Conservation (phyloP, 2,113 vertebrate species). For the Sorex fumeus region DNA sequence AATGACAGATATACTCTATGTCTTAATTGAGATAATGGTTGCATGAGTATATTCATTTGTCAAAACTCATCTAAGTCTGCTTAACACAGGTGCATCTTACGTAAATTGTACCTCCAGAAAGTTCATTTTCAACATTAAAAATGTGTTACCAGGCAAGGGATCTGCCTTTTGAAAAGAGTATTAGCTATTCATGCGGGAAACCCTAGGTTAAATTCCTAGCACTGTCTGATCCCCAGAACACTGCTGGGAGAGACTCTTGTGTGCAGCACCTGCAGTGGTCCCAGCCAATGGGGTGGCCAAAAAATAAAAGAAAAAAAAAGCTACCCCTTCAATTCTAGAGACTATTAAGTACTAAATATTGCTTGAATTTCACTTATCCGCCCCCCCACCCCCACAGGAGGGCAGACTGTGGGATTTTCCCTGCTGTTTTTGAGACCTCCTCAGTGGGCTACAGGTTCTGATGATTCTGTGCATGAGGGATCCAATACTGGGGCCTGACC, state of each 20-base stretch:
- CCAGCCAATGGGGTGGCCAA: no score
- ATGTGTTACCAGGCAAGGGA: not conserved
- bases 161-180: no score
- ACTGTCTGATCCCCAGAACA: no score
- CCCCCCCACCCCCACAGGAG: not conserved
- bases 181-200: no score
- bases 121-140: conserved; percentile 61
- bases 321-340: conserved; percentile 24
- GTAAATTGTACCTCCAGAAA: conserved; percentile 34
- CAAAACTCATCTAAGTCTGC: conserved; percentile 6
- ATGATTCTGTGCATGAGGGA: no score
- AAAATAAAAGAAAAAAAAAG: not conserved
- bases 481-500: no score
- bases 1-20: not conserved
- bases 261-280: no score
- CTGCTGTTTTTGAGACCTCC: no score
- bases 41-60: not conserved
- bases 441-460: no score
- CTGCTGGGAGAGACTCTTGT: no score
- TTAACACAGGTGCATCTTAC: not conserved
- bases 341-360: not conserved
- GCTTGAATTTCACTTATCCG: conserved; percentile 33
- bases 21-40: conserved; percentile 30
- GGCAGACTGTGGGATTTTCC: no score
- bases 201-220: no score